phyloP scores from a whole-genome alignment of 1,140 invertebrate species.

The Cherax destructor region DNA sequence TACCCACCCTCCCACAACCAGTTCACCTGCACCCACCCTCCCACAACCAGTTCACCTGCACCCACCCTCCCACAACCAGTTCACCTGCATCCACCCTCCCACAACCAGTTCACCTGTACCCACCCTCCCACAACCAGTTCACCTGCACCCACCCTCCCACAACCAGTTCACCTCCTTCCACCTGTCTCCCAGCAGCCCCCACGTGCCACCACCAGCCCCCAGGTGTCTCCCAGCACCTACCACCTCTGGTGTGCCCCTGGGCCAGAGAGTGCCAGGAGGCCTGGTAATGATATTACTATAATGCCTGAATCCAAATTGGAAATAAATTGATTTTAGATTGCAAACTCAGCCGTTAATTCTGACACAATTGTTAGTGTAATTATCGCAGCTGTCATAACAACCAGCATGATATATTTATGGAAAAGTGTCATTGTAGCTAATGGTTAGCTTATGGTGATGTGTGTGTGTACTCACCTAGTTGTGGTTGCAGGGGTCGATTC shows the following conservation, averaged over 20 bases:
- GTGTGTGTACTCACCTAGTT: background rate
- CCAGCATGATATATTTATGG: too few species aligned
- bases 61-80: background rate
- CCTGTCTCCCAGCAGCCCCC: too few species aligned
- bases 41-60: background rate
- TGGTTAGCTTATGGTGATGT: background rate
- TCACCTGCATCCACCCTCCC: background rate
- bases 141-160: background rate
- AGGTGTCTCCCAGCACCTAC: too few species aligned
- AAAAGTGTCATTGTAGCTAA: too few species aligned
- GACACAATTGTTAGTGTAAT: background rate
- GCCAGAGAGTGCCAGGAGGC: background rate
- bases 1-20: background rate
- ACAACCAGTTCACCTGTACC: background rate
- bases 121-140: background rate
- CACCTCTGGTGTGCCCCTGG: too few species aligned
- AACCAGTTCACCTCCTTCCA: background rate
- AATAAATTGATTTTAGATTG: slow-evolving; percentile 4
- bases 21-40: too few species aligned
- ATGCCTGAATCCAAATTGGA: background rate
- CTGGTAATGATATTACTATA: background rate
- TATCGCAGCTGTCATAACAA: background rate
- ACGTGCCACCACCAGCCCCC: too few species aligned
- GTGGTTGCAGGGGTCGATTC: background rate
- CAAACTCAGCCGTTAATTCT: background rate